Evolutionary conservation across 2,113 vertebrate genomes (phyloP).

Genomic region (Trematocara variabile): DNA sequence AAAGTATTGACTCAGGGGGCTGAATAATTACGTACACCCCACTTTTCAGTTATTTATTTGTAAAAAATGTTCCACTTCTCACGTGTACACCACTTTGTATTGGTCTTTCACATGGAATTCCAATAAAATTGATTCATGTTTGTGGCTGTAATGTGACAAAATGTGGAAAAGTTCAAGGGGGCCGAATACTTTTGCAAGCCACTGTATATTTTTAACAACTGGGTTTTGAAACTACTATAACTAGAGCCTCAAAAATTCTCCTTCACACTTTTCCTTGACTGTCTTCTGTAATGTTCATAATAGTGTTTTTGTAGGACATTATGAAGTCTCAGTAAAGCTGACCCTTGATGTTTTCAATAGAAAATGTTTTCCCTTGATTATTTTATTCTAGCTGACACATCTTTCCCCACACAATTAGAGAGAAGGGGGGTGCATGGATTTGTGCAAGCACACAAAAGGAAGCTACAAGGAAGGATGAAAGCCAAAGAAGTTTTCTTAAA

Average conservation of each 20-base stretch:
- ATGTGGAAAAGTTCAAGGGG: background rate
- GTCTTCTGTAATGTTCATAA: background rate
- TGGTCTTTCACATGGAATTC: background rate
- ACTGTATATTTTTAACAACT: background rate
- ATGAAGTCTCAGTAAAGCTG: background rate
- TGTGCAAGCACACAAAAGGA: background rate
- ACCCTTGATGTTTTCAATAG: background rate
- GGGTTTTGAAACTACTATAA: background rate
- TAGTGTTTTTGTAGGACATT: background rate
- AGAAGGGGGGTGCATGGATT: background rate
- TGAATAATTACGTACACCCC: too few species aligned
- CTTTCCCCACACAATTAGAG: background rate
- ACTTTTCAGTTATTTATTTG: too few species aligned
- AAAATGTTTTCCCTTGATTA: background rate
- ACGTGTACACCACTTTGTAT: rapidly evolving
- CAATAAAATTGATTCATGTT: background rate
- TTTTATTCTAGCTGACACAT: background rate
- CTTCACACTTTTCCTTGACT: background rate
- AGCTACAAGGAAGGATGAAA: background rate
- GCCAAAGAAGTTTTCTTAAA: background rate
- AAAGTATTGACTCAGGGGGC: too few species aligned
- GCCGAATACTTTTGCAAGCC: background rate
- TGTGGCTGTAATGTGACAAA: background rate
- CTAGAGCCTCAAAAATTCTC: background rate
- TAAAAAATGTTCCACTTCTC: too few species aligned